Evolutionary conservation across 2,888 invertebrate genomes (phyloP).

Genomic region (Xanthia icteritia): DNA sequence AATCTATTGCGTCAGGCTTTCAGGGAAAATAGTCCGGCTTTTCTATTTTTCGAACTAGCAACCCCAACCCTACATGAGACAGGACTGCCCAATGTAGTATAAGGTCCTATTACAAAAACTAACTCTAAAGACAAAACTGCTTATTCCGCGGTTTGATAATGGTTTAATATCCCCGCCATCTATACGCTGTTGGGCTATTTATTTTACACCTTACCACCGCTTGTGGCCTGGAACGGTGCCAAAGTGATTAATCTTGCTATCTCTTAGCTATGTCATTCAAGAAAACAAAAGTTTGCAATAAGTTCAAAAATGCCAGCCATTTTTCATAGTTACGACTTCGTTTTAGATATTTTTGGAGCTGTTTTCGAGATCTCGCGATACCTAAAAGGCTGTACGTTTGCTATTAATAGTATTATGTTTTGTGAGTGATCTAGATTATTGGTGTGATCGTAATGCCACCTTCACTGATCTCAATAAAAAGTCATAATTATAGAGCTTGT

Average conservation of each 20-base stretch:
- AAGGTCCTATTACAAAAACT: constrained; percentile 1
- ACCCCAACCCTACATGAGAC: too few relatives aligned
- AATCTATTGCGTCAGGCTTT: too few relatives aligned
- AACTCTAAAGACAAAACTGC: constrained; percentile 27
- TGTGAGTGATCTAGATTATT: too few relatives aligned
- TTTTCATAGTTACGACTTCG: constrained; percentile 44
- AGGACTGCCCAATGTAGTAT: not conserved
- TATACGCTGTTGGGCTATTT: constrained; percentile 48
- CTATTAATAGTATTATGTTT: not conserved
- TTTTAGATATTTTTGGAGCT: constrained; percentile 14
- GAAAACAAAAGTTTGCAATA: constrained; percentile 59
- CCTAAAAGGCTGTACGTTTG: not conserved
- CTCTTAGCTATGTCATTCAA: constrained; percentile 58
- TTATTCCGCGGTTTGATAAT: constrained; percentile 42
- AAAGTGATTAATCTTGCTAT: constrained; percentile 62
- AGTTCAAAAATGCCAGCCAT: constrained; percentile 54
- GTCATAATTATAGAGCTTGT: not conserved
- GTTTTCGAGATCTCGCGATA: not conserved
- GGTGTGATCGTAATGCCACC: not conserved
- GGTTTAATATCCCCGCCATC: constrained; percentile 48
- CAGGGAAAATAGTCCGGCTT: too few relatives aligned
- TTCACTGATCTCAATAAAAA: not conserved
- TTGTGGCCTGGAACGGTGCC: constrained; percentile 56
- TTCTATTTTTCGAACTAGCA: too few relatives aligned
- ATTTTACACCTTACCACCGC: constrained; percentile 56